Percentiles rank a stretch among this genome's conserved stretches.
Evolutionary conservation across 2,113 vertebrate genomes (phyloP).

Genomic region (Cardinalis cardinalis): DNA sequence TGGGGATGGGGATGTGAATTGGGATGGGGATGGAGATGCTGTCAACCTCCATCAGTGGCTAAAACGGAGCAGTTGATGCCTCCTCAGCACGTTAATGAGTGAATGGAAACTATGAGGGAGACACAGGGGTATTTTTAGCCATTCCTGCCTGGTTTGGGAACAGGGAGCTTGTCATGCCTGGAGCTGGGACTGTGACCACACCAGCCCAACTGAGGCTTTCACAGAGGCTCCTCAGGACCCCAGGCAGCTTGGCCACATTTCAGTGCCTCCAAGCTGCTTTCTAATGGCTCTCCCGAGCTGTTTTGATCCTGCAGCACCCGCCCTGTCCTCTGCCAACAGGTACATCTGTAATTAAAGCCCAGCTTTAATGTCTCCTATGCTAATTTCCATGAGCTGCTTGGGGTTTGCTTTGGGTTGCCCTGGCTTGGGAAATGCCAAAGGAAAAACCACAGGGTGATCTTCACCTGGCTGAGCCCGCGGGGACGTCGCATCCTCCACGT

Average conservation of each 20-base stretch:
- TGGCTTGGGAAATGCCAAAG: slow-evolving; percentile 44
- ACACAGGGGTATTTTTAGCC: background rate
- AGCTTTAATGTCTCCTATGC: slow-evolving; percentile 53
- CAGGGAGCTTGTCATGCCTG: fast-evolving
- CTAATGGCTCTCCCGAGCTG: slow-evolving; percentile 1
- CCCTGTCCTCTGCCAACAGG: slow-evolving; percentile 13
- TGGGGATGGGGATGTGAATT: fast-evolving
- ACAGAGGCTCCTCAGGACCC: background rate
- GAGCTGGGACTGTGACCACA: background rate
- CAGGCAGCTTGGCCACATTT: background rate
- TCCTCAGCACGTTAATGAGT: background rate
- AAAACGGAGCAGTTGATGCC: background rate
- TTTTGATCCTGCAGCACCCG: slow-evolving; percentile 33
- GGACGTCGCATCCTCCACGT: background rate
- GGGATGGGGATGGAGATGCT: fast-evolving
- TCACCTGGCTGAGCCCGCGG: background rate
- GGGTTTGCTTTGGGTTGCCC: slow-evolving; percentile 23
- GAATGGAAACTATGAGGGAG: background rate
- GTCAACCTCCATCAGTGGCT: fast-evolving
- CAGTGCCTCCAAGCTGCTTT: background rate
- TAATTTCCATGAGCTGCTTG: slow-evolving; percentile 19
- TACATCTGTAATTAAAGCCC: slow-evolving; percentile 32
- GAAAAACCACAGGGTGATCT: slow-evolving; percentile 36
- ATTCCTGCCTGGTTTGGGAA: background rate
- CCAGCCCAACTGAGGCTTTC: background rate